phyloP scores from a whole-genome alignment of 2,888 invertebrate species.

The Noctua comes region DNA sequence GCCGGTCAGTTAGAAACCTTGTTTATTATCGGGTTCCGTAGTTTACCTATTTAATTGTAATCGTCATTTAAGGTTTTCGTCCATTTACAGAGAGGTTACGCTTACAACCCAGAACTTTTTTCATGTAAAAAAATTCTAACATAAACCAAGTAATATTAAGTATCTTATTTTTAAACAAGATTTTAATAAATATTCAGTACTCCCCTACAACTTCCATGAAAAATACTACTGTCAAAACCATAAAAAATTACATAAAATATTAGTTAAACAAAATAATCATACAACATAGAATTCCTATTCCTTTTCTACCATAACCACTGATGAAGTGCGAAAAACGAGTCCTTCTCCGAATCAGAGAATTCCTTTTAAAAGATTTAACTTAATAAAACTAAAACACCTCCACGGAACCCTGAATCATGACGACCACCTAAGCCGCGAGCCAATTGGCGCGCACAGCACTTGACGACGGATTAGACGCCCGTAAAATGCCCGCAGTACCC shows the following conservation, averaged over 20 bases:
- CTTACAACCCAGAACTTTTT: too few species aligned
- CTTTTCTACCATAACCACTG: neutral
- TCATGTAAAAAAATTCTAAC: too few species aligned
- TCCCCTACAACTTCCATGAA: neutral
- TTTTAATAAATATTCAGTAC: neutral
- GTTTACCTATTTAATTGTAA: neutral
- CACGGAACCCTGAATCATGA: constrained; percentile 38
- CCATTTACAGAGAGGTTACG: too few species aligned
- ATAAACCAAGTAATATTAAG: too few species aligned
- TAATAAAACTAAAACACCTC: constrained; percentile 5
- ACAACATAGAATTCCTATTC: neutral
- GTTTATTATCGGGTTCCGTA: constrained; percentile 21
- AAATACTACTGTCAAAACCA: neutral
- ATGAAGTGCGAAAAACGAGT: neutral
- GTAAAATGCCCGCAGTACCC: constrained; percentile 77
- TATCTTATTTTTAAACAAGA: too few species aligned
- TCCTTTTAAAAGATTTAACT: too few species aligned
- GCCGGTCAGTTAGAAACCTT: neutral
- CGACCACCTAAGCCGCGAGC: constrained; percentile 65
- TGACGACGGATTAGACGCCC: constrained; percentile 76
- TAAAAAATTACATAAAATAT: neutral
- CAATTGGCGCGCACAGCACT: constrained; percentile 47
- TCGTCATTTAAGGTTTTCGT: neutral
- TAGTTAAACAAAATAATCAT: neutral
- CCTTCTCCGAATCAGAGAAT: neutral